Base-by-base conservation (phyloP, 2,888 invertebrate species). In the Kuschelorhynchus macadamiae region DNA sequence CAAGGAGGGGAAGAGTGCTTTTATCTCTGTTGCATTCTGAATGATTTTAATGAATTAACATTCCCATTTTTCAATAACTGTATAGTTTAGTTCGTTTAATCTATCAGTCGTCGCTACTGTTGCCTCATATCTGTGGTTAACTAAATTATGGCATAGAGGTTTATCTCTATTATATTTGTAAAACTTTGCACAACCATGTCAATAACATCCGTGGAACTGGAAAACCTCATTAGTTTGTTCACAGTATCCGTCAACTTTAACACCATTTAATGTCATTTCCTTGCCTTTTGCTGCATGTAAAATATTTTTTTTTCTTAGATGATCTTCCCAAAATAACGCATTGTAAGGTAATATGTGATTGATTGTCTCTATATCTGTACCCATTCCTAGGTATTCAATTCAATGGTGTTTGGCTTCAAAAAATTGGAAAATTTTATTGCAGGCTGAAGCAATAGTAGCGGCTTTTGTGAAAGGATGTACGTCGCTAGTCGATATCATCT, bases 311-410 rank as follows among this genome's bases (percentile, higher is more conserved):
- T 3, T 25, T 25, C 50, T n/a, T 11, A 52, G 52, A 8, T 57
- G 17, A 55, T 71, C 71, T 56, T 70, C 68, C 42, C 55, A 65
- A 8, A 72, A 16, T 7, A 74, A 30, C 72, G n/a, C 67, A 72
- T 57, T 67, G 25, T 14, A 32, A 42, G n/a, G 68, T 53, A 9
- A 65, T 44, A 41, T 46, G 25, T 1, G 68, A 71, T 9, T 66
- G 7, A 56, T 68, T 64, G 53, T 73, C 44, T n/a, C 52, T 44
- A 8, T 33, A 41, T 4, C 80, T 46, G 55, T 79, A 80, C 1
- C 79, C 78, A 1, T 52, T 36, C 56, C 65, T 50, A 0, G 78
- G 79, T n/a, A 80, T 72, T 1, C 79, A 66, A 5, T 74, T 78
- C 12, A 79, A 77, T 0, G 73, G 73, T 4, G 77, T 47, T 4